These are phyloP conservation scores for Epinephelus moara DNA, from an alignment of 2,113 vertebrate genomes.

Conservation along the genomic window DNA sequence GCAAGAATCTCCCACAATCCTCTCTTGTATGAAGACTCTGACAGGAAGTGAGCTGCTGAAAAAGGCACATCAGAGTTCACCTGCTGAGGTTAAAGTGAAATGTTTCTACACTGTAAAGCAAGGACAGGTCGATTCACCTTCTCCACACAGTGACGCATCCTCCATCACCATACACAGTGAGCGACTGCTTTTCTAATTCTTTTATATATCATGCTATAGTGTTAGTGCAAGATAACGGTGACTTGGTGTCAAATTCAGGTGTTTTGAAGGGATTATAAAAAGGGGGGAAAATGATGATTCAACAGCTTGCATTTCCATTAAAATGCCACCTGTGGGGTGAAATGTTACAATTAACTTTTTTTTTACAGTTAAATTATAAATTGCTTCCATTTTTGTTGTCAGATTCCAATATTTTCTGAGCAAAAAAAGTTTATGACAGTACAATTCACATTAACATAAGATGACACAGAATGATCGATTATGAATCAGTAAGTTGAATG, in stretches of 20 bases:
- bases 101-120: constrained; percentile 20
- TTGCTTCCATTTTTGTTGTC: too few species aligned
- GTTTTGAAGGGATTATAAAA: not conserved
- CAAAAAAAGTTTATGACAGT: too few species aligned
- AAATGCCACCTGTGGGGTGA: not conserved
- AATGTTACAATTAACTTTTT: not conserved
- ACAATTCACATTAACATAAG: too few species aligned
- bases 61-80: not conserved
- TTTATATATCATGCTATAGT: not conserved
- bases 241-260: too few species aligned
- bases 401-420: too few species aligned
- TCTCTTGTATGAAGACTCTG: constrained; percentile 12
- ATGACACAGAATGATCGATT: too few species aligned
- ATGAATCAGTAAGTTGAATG: too few species aligned
- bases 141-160: constrained; percentile 9
- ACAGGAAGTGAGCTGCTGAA: constrained; percentile 42
- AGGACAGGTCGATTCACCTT: rapidly evolving
- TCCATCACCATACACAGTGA: constrained; percentile 39
- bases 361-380: not conserved
- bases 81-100: constrained; percentile 15
- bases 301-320: not conserved
- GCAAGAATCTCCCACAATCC: rapidly evolving
- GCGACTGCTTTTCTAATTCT: not conserved
- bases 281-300: too few species aligned
- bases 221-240: too few species aligned